phyloP scores from a whole-genome alignment of 2,888 invertebrate species.

The Ophioninae sp. region DNA sequence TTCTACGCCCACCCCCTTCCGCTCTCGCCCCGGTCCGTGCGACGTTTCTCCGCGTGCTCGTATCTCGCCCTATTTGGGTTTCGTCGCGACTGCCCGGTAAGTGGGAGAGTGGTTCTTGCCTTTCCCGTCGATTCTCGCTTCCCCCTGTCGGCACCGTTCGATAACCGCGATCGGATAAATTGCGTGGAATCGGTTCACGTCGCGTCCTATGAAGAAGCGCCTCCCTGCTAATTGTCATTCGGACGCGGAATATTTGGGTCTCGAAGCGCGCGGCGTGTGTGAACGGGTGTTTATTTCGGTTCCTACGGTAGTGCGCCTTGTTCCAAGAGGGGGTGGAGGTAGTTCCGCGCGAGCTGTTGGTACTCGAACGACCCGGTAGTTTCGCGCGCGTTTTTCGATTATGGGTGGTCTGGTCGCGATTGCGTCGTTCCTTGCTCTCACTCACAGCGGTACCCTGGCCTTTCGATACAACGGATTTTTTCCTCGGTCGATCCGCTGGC shows the following conservation, averaged over 20 bases:
- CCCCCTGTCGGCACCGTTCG: not conserved
- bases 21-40: slow-evolving; percentile 30
- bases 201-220: not conserved
- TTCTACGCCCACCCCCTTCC: not conserved
- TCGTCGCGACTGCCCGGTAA: slow-evolving; percentile 53
- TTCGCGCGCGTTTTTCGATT: slow-evolving; percentile 23
- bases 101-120: slow-evolving; percentile 41
- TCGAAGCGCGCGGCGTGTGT: not conserved
- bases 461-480: slow-evolving; percentile 83
- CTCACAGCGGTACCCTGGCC: slow-evolving; percentile 71
- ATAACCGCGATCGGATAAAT: slow-evolving; percentile 1
- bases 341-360: slow-evolving; percentile 56
- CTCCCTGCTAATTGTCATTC: not conserved
- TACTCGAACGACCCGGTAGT: slow-evolving; percentile 15
- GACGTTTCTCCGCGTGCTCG: slow-evolving; percentile 2
- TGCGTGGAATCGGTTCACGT: not conserved
- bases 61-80: slow-evolving; percentile 59
- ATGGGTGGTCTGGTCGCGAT: slow-evolving; percentile 55
- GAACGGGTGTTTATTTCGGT: not conserved
- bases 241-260: not conserved
- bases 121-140: slow-evolving; percentile 24
- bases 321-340: slow-evolving; percentile 15
- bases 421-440: slow-evolving; percentile 21
- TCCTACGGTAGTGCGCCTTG: not conserved
- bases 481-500: slow-evolving; percentile 81